These are phyloP conservation scores for Misgurnus anguillicaudatus DNA, from an alignment of 2,113 vertebrate species.

Conservation along the genomic window DNA sequence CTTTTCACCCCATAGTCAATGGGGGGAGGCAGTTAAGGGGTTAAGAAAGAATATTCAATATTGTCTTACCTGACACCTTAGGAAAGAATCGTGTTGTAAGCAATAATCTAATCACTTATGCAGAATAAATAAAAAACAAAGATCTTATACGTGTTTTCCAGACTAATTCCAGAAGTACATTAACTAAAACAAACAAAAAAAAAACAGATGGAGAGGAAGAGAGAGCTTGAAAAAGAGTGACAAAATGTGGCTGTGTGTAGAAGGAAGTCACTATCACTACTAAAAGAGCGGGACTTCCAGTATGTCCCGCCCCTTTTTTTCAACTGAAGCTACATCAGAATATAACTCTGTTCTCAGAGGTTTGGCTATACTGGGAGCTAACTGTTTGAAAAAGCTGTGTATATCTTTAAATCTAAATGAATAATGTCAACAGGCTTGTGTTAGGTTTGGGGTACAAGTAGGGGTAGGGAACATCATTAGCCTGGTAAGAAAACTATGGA, in stretches of 20 bases:
- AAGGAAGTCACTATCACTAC: background rate
- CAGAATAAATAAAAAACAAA: background rate
- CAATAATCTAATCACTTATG: background rate
- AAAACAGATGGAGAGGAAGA: background rate
- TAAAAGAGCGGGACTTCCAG: conserved; percentile 27
- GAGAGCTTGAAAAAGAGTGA: background rate
- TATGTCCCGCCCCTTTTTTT: background rate
- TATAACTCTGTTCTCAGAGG: background rate
- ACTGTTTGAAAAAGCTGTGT: too few species aligned
- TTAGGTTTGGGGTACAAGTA: too few species aligned
- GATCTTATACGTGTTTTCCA: background rate
- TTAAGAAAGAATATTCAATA: background rate
- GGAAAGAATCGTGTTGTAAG: background rate
- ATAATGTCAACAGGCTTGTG: too few species aligned
- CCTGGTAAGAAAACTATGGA: too few species aligned
- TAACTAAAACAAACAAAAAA: conserved; percentile 7
- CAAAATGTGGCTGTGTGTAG: background rate
- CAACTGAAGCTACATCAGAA: background rate
- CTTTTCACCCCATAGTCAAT: too few species aligned
- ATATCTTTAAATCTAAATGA: too few species aligned
- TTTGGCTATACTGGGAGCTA: too few species aligned
- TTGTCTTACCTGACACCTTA: conserved; percentile 17
- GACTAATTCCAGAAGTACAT: background rate
- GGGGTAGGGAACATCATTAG: too few species aligned
- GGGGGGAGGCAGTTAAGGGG: too few species aligned